These are phyloP conservation scores for Lycorma delicatula DNA, from an alignment of 1,140 invertebrate genomes.

Conservation along the genomic window DNA sequence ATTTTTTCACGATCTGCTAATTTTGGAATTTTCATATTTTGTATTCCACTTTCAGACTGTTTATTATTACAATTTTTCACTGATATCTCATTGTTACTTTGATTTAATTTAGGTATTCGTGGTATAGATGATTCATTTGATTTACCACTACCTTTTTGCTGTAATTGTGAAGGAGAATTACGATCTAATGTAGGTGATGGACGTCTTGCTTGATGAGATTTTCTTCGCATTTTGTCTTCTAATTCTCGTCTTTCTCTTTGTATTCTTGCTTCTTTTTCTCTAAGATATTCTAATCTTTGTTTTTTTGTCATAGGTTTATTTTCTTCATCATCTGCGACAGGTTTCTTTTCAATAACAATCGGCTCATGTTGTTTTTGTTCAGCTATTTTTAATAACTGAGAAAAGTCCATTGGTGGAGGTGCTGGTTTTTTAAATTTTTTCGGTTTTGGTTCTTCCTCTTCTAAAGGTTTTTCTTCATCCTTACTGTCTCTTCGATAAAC, in stretches of 20 bases:
- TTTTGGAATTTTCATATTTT: slow-evolving; percentile 9
- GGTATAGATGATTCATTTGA: too few species aligned
- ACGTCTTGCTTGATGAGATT: too few species aligned
- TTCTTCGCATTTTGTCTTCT: slow-evolving; percentile 29
- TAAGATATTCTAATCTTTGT: slow-evolving; percentile 62
- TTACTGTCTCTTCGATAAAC: background rate
- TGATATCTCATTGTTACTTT: too few species aligned
- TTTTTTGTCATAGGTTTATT: slow-evolving; percentile 67
- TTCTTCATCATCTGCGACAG: slow-evolving; percentile 40
- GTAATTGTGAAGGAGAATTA: too few species aligned
- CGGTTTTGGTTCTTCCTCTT: slow-evolving; percentile 35
- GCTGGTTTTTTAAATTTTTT: slow-evolving; percentile 46
- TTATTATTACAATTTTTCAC: too few species aligned
- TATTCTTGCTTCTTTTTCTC: slow-evolving; percentile 42
- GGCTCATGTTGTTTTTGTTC: slow-evolving; percentile 76
- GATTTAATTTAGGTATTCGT: too few species aligned
- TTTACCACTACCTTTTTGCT: too few species aligned
- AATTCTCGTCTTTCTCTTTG: slow-evolving; percentile 35
- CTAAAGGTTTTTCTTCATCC: slow-evolving; percentile 22
- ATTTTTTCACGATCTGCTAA: slow-evolving; percentile 1
- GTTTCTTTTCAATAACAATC: slow-evolving; percentile 50
- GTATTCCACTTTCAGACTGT: too few species aligned
- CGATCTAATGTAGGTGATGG: too few species aligned
- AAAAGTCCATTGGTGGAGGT: slow-evolving; percentile 65
- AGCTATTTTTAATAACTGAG: slow-evolving; percentile 64